Evolutionary conservation across 2,797 vertebrate species (phyloP).

Genomic region (Bothrops alternatus): DNA sequence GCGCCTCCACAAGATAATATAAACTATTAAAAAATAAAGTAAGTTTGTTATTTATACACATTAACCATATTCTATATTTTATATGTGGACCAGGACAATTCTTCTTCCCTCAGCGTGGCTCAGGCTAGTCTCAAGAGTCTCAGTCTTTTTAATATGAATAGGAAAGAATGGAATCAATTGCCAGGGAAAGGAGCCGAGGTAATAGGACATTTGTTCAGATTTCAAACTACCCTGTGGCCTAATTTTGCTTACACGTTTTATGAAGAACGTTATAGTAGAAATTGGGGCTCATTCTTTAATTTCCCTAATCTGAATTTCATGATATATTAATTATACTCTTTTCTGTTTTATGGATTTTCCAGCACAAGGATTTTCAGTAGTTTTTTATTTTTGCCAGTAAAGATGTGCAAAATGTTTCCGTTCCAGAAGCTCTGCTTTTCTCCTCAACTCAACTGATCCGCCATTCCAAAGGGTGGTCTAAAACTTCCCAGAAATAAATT

Average conservation of each 20-base stretch:
- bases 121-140: neutral
- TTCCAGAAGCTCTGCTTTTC: neutral
- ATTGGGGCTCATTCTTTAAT: neutral
- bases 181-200: neutral
- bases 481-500: constrained; percentile 31
- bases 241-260: neutral
- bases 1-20: neutral
- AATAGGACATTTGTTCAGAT: neutral
- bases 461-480: neutral
- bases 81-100: neutral
- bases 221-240: neutral
- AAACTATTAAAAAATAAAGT: neutral
- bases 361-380: neutral
- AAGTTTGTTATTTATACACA: neutral
- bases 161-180: neutral
- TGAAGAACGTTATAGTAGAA: neutral
- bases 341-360: neutral
- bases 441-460: neutral
- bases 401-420: neutral
- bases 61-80: neutral
- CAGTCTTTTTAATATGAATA: neutral
- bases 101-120: neutral
- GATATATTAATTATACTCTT: neutral
- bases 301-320: neutral
- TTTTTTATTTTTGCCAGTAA: neutral